Conservation (phyloP, 2,113 vertebrate genomes). For the Ptilonorhynchus violaceus region DNA sequence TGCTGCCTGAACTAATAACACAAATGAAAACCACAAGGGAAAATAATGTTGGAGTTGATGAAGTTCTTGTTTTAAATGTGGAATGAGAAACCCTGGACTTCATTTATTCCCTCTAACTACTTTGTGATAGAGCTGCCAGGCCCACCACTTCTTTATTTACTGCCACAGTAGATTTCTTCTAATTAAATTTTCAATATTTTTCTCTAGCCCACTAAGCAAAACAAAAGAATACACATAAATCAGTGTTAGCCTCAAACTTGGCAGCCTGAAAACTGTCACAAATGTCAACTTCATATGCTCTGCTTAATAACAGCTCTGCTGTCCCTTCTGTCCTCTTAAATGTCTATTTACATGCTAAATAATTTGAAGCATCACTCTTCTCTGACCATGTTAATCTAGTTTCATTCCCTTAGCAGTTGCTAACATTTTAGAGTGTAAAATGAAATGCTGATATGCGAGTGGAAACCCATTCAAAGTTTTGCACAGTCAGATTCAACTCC, state of each 20-base stretch:
- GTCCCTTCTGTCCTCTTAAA: slow-evolving; percentile 35
- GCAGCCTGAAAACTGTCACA: slow-evolving; percentile 18
- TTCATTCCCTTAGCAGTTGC: background rate
- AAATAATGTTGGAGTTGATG: background rate
- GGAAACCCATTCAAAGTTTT: background rate
- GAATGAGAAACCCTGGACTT: background rate
- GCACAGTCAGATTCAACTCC: background rate
- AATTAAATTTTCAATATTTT: slow-evolving; percentile 16
- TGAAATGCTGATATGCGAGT: background rate
- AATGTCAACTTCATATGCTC: background rate
- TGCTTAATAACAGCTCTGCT: slow-evolving; percentile 3
- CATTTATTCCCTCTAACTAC: background rate
- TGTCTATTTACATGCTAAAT: background rate
- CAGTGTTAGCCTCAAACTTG: background rate
- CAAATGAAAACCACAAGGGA: slow-evolving; percentile 30
- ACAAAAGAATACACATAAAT: background rate
- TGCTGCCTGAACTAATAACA: slow-evolving; percentile 15
- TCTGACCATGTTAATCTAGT: background rate
- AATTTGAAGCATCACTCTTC: slow-evolving; percentile 6
- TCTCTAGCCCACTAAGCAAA: background rate
- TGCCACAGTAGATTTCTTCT: background rate
- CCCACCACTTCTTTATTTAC: background rate
- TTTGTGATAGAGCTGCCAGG: background rate
- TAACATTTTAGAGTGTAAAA: background rate
- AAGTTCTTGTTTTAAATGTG: background rate